These are phyloP conservation scores for Saguinus midas DNA, from an alignment of 2,113 vertebrate species.

Conservation along the genomic window DNA sequence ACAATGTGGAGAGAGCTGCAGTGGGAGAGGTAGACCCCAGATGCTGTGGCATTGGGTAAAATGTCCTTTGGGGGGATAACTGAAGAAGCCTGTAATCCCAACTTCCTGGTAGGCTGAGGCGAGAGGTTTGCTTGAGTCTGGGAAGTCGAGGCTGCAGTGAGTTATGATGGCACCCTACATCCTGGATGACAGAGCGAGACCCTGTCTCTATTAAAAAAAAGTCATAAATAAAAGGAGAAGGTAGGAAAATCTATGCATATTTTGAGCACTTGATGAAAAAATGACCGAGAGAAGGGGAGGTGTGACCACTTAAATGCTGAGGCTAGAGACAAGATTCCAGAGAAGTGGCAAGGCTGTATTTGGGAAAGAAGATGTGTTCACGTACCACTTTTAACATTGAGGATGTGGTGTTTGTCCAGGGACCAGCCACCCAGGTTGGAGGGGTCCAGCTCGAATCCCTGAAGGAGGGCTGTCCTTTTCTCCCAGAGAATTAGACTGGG, in stretches of 20 bases:
- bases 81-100: not conserved
- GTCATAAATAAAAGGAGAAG: not conserved
- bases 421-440: conserved; percentile 98
- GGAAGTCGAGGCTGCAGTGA: no score
- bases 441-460: conserved; percentile 97
- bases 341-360: not conserved
- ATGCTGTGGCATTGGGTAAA: no score
- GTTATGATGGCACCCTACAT: no score
- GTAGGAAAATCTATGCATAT: not conserved
- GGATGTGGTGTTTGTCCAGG: conserved; percentile 96
- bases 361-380: not conserved
- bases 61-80: not conserved
- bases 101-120: no score
- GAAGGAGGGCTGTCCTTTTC: conserved; percentile 94
- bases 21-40: rapidly evolving
- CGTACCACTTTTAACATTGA: conserved; percentile 96
- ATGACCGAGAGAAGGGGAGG: not conserved
- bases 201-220: no score
- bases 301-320: not conserved
- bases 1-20: rapidly evolving
- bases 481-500: conserved; percentile 97
- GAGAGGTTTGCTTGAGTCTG: no score
- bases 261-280: not conserved
- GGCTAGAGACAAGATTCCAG: not conserved
- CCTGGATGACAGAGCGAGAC: no score